Evolutionary conservation across 2,797 vertebrate species (phyloP).

Genomic region (Rhinichthys osculus): DNA sequence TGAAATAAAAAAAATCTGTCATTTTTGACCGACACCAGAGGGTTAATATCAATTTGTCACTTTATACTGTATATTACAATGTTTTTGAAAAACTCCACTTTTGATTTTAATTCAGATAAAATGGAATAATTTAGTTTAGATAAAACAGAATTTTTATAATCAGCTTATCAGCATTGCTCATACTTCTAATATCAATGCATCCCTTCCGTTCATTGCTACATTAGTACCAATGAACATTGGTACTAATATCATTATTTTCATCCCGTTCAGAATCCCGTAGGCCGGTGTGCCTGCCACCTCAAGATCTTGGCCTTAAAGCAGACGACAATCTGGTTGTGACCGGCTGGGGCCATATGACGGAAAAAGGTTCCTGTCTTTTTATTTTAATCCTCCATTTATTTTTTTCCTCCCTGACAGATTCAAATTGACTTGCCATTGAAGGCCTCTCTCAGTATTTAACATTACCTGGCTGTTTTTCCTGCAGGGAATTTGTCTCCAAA

Average conservation of each 20-base stretch:
- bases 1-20: too few species aligned
- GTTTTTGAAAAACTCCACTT: background rate
- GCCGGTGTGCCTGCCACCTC: slow-evolving; percentile 89
- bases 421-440: background rate
- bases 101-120: background rate
- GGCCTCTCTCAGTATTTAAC: background rate
- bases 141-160: background rate
- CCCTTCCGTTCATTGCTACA: too few species aligned
- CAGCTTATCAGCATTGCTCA: background rate
- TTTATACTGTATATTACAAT: background rate
- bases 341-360: slow-evolving; percentile 87
- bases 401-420: background rate
- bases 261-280: slow-evolving; percentile 71
- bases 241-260: background rate
- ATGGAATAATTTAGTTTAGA: background rate
- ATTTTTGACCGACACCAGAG: too few species aligned
- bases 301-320: slow-evolving; percentile 70
- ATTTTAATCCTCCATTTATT: background rate
- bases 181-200: background rate
- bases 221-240: too few species aligned
- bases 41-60: background rate
- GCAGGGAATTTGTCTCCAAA: slow-evolving; percentile 73
- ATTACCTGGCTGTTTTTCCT: slow-evolving; percentile 1
- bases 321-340: slow-evolving; percentile 74
- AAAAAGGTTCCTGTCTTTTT: slow-evolving; percentile 72